Evolutionary conservation across 2,113 vertebrate genomes (phyloP).

Genomic region (Thamnaconus septentrionalis): DNA sequence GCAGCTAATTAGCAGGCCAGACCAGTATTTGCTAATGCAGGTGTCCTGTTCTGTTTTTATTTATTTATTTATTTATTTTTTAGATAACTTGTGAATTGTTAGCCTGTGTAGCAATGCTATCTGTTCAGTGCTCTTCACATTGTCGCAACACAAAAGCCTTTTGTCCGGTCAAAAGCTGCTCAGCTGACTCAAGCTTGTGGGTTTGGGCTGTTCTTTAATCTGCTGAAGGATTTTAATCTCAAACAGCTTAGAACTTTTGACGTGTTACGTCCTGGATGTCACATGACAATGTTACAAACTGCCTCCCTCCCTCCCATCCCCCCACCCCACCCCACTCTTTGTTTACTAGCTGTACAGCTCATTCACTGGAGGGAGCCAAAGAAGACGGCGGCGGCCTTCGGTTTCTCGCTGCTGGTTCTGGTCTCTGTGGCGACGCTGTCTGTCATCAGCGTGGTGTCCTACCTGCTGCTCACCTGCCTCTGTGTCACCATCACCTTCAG

Average conservation of each 20-base stretch:
- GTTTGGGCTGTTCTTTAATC: neutral
- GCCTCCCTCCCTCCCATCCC: no score
- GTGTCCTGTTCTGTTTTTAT: no score
- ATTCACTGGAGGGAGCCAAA: conserved; percentile 81
- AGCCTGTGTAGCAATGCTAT: no score
- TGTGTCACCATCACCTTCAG: conserved; percentile 86
- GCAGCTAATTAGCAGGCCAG: no score
- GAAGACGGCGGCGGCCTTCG: conserved; percentile 77
- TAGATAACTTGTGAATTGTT: no score
- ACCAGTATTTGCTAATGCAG: no score
- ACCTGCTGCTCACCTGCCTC: conserved; percentile 83
- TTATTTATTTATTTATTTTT: no score
- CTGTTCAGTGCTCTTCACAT: neutral
- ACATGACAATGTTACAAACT: neutral
- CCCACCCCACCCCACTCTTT: neutral
- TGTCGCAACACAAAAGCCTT: neutral
- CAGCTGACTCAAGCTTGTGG: neutral
- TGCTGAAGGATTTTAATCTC: neutral
- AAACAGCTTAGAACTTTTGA: no score
- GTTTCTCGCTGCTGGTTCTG: conserved; percentile 76
- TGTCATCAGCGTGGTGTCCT: conserved; percentile 84
- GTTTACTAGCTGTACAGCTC: conserved; percentile 65
- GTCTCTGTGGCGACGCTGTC: conserved; percentile 84
- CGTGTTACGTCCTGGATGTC: neutral
- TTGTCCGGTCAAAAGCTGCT: neutral